phyloP scores from a whole-genome alignment of 2,797 vertebrate genomes.

The Podarcis lilfordi region DNA sequence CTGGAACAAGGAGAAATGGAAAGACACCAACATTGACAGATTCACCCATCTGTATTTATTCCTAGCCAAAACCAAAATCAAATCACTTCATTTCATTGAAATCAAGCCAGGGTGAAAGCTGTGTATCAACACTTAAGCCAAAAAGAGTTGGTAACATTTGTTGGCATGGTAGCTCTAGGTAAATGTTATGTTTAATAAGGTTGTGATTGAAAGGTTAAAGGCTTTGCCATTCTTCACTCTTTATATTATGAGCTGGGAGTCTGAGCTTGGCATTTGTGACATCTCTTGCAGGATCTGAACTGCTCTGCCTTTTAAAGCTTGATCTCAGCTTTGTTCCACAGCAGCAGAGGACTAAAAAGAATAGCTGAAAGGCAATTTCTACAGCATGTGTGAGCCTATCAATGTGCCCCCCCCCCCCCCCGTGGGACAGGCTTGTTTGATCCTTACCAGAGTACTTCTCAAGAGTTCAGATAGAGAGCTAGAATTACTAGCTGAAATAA shows the following conservation, averaged over 20 bases:
- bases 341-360: not conserved
- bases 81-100: conserved; percentile 12
- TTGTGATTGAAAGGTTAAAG: conserved; percentile 32
- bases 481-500: not conserved
- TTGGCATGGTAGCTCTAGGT: conserved; percentile 31
- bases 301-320: conserved; percentile 15
- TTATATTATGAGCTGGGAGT: not conserved
- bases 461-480: not conserved
- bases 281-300: conserved; percentile 45
- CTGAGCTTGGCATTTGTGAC: conserved; percentile 15
- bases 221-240: conserved; percentile 41
- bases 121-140: conserved; percentile 24
- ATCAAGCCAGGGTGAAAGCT: conserved; percentile 20
- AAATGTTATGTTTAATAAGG: conserved; percentile 43
- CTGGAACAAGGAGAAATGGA: too few relatives aligned
- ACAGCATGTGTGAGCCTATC: not conserved
- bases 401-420: conserved; percentile 15
- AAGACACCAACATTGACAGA: not conserved
- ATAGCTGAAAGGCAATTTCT: conserved; percentile 30
- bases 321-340: conserved; percentile 31
- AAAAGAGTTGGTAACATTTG: conserved; percentile 17
- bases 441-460: not conserved
- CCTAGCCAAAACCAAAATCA: not conserved
- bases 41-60: not conserved
- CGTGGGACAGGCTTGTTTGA: not conserved